Evolutionary conservation across 2,113 vertebrate genomes (phyloP).

Genomic region (Catharus fuscescens): DNA sequence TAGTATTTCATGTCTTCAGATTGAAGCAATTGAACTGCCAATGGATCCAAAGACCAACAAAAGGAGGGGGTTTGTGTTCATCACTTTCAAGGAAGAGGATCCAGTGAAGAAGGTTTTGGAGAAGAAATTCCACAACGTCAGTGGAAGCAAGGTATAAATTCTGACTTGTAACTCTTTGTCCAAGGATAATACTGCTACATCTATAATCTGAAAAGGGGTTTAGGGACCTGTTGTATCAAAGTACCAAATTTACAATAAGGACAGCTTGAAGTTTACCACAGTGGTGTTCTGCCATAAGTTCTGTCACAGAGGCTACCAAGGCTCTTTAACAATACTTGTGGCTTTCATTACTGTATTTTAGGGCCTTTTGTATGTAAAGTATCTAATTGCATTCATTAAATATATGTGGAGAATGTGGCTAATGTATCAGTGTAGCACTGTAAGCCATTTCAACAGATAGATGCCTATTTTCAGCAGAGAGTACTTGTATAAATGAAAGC

Average conservation of each 20-base stretch:
- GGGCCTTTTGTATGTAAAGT: not conserved
- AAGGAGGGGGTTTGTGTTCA: conserved; percentile 96
- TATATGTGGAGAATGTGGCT: not conserved
- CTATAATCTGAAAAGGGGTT: not conserved
- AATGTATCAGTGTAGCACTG: not conserved
- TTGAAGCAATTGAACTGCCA: conserved; percentile 96
- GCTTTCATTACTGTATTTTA: not conserved
- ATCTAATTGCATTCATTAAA: not conserved
- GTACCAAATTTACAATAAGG: not conserved
- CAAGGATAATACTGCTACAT: not conserved
- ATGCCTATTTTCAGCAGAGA: not conserved
- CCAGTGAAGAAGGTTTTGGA: conserved; percentile 94
- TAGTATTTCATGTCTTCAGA: conserved; percentile 73
- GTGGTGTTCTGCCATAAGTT: fast-evolving
- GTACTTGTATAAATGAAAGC: not conserved
- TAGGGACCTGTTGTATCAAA: not conserved
- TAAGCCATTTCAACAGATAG: not conserved
- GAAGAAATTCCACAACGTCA: conserved; percentile 96
- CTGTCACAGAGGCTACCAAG: not conserved
- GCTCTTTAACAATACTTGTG: not conserved
- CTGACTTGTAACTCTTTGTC: not conserved
- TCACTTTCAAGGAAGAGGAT: conserved; percentile 96
- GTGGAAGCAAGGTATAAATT: conserved; percentile 92
- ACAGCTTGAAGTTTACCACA: not conserved
- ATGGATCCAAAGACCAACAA: conserved; percentile 98